Base-by-base conservation (phyloP, 2,113 vertebrate genomes). In the Ursus arctos region DNA sequence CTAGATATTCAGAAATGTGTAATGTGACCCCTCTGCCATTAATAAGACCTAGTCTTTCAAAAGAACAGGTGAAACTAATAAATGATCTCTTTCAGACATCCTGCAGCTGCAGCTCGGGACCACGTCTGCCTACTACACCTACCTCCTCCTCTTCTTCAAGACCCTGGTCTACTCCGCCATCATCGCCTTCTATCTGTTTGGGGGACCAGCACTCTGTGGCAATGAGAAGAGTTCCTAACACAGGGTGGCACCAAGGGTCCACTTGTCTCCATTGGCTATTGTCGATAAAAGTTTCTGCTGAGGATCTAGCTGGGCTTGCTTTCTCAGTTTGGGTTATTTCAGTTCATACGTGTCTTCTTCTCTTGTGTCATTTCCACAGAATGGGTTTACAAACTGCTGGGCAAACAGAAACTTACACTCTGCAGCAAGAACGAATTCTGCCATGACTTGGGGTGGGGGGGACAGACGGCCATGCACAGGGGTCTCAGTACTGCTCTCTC, bases 141-240 rank as follows among this genome's bases (percentile, higher is more conserved):
- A 99, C 57, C 16, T 98, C 6, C 0, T 98, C 63, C 96, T 99
- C 21, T 98, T 99, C 21, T 47, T 98, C 95, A 99, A 99, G 94
- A 98, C 98, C 31, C 21, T 36, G 40, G 6, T 98, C 92, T 98
- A 99, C 57, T 98, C 98, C 1, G 21, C 96, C 76, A 36, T 98
- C 0, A 0, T 98, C 4, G 13, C 98, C 76, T 91, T 97, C 97
- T 96, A 90, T 82, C 92, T 98, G n/a, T 95, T 96, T 26, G 97
- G 94, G 93, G 82, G 18, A 63, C 93, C 63, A 97, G 33, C 49
- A 40, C 26, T 4, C 16, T 94, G 40, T 22, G 40, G 4, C 36
- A 0, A 24, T 8, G 79, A 71, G 82, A 98, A 94, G 91, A 96
- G 26, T 3, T 67, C 47, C 0, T 94, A 26, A 89, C 4, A 61